Base-by-base conservation (phyloP, 2,888 invertebrate species). In the Megastigmus dorsalis region DNA sequence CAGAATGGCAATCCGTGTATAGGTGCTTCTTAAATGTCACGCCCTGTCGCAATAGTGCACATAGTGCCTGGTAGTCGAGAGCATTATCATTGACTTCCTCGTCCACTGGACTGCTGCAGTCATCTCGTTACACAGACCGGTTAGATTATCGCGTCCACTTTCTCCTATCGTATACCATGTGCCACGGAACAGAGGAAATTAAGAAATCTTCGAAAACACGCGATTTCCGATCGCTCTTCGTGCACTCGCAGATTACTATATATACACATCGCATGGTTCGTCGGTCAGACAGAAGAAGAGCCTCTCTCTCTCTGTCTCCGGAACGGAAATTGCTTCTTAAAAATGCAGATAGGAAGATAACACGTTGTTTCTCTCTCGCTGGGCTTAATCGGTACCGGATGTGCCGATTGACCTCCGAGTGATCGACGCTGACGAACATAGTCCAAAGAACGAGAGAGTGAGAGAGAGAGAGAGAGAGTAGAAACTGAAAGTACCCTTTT, bases 311-410 rank as follows among this genome's bases (percentile, higher is more conserved):
- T 41, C 23, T 38, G 30, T n/a, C 48, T 26, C 9, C 26, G 23
- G 9, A 55, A 30, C 70, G 75, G 75, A 75, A 67, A 75, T 67
- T 28, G 38, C 70, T 50, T 71, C 75, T 71, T 71, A 71, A 71
- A 71, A 75, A 71, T 62, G 38, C 50, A 66, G 60, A 75, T 67
- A 66, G 68, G 50, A 68, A 72, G 66, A 54, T n/a, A n/a, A n/a
- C n/a, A n/a, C n/a, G n/a, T n/a, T n/a, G n/a, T n/a, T n/a, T n/a
- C n/a, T n/a, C n/a, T n/a, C 13, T 30, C 15, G 80, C 81, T 59
- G n/a, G 13, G 81, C 81, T 85, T 84, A 84, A 84, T 85, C 84
- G 83, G 78, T 79, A 80, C 84, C 86, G 86, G 86, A 86, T 82
- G 85, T 78, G 78, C 78, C 81, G 84, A 85, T 85, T 84, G 85